Evolutionary conservation across 1,140 invertebrate genomes (phyloP).

Genomic region (Leptonema lineaticorne): DNA sequence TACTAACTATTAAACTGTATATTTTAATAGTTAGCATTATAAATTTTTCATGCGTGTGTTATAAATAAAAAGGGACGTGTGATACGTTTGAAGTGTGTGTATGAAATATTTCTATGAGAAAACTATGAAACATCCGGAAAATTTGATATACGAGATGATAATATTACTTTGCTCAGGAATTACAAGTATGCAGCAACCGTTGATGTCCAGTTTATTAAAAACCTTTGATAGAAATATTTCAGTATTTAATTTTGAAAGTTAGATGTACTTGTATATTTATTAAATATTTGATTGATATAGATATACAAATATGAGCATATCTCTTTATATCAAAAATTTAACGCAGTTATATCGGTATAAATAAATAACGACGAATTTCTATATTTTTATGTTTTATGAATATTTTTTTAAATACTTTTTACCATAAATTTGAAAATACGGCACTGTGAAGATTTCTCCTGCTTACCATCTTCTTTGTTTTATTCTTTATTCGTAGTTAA

Average conservation of each 20-base stretch:
- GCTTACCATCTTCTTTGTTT: too few species aligned
- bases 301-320: too few species aligned
- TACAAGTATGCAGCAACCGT: background rate
- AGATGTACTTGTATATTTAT: too few species aligned
- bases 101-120: background rate
- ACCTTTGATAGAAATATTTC: conserved; percentile 3
- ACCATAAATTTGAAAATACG: too few species aligned
- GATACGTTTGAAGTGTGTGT: background rate
- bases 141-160: conserved; percentile 5
- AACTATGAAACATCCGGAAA: background rate
- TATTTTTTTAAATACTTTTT: background rate
- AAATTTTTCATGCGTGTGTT: background rate
- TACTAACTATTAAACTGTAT: background rate
- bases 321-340: too few species aligned
- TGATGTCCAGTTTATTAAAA: conserved; percentile 15
- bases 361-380: background rate
- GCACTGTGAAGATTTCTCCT: too few species aligned
- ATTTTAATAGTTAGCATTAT: background rate
- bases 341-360: too few species aligned
- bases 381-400: too few species aligned
- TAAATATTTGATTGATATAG: too few species aligned
- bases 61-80: too few species aligned
- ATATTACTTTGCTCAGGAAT: background rate
- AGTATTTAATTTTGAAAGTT: background rate
- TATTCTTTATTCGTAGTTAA: too few species aligned